Percentiles rank a stretch among this genome's conserved stretches.
Conservation (phyloP, 23 tunicate genomes). For the Oikopleura dioica region DNA sequence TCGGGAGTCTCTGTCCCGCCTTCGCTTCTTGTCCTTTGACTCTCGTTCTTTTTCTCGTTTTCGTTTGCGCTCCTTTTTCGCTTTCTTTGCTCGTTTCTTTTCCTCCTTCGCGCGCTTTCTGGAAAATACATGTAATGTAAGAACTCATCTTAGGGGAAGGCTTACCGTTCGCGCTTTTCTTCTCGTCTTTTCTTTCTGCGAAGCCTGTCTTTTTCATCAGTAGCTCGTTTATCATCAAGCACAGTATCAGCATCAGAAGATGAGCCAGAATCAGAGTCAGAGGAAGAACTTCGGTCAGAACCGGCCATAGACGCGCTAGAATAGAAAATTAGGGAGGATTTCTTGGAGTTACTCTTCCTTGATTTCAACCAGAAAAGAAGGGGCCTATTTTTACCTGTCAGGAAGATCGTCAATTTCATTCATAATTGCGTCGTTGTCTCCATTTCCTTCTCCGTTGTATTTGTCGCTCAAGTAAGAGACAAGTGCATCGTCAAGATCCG, state of each 20-base stretch:
- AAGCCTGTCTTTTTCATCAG: neutral
- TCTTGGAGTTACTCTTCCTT: too few species aligned
- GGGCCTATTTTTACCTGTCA: neutral
- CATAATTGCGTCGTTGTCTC: neutral
- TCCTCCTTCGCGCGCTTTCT: neutral
- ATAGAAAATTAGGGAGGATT: neutral
- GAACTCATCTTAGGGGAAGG: neutral
- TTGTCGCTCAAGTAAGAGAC: neutral
- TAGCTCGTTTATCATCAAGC: neutral
- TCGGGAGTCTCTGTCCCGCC: neutral
- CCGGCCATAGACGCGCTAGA: neutral
- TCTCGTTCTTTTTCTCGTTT: too few species aligned
- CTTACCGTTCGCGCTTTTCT: neutral
- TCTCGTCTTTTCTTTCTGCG: neutral
- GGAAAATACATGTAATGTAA: neutral
- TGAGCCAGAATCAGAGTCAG: neutral
- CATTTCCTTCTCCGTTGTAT: neutral
- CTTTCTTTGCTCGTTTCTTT: neutral
- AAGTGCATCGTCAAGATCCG: neutral
- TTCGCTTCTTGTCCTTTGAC: neutral
- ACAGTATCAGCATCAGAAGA: neutral
- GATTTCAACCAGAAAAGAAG: too few species aligned
- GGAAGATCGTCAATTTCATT: neutral
- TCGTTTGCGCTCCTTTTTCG: too few species aligned
- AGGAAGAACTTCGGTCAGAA: neutral